phyloP scores from a whole-genome alignment of 1,140 invertebrate species.

The Maniola jurtina region DNA sequence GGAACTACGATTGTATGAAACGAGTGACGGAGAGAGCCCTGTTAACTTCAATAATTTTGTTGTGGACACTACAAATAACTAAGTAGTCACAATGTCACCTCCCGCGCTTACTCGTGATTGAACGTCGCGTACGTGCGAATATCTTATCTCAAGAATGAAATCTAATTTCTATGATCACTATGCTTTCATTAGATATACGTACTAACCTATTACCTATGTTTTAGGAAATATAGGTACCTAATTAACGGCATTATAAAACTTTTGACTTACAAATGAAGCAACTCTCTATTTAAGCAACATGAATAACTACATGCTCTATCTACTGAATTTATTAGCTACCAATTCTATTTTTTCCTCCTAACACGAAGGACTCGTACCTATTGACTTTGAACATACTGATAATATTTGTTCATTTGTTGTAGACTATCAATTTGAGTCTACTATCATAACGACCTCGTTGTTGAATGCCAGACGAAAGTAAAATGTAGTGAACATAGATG shows the following conservation, averaged over 20 bases:
- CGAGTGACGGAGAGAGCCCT: too few species aligned
- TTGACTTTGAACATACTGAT: neutral
- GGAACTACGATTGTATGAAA: too few species aligned
- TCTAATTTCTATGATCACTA: slow-evolving; percentile 41
- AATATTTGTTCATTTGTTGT: neutral
- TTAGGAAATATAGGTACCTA: too few species aligned
- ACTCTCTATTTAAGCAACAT: too few species aligned
- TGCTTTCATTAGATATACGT: slow-evolving; percentile 5
- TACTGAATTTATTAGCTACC: neutral
- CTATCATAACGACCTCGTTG: slow-evolving; percentile 15
- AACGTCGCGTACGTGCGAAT: slow-evolving; percentile 30
- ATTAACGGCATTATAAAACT: too few species aligned
- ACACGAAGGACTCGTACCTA: neutral
- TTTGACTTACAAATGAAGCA: too few species aligned
- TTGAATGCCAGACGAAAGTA: slow-evolving; percentile 23
- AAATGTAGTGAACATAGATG: slow-evolving; percentile 20
- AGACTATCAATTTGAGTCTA: slow-evolving; percentile 14
- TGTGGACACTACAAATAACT: neutral
- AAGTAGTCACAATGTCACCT: slow-evolving; percentile 33
- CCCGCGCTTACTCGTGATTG: slow-evolving; percentile 51
- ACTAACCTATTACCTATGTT: too few species aligned
- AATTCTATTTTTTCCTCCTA: neutral
- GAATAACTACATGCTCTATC: too few species aligned
- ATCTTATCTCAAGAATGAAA: slow-evolving; percentile 59
- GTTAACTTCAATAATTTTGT: neutral